phyloP scores from a whole-genome alignment of 2,797 vertebrate species.

The Molossus alvarezi region DNA sequence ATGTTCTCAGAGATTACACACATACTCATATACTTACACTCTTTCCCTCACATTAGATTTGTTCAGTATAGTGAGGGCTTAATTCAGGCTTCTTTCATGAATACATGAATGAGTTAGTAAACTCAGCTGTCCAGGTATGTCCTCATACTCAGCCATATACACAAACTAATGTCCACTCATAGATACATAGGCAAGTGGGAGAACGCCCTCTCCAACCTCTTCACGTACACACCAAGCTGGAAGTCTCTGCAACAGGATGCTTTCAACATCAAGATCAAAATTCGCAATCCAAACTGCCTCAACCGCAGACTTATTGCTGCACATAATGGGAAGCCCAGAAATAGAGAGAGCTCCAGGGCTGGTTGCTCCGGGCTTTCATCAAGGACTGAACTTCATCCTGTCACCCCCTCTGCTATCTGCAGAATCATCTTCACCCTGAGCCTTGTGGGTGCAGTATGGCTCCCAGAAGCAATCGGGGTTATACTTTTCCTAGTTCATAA shows the following conservation, averaged over 20 bases:
- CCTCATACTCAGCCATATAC: background rate
- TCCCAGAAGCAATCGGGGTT: background rate
- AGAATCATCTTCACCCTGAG: background rate
- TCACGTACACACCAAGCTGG: background rate
- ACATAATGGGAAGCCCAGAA: background rate
- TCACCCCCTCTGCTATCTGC: background rate
- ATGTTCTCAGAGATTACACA: slow-evolving; percentile 59
- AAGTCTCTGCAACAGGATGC: background rate
- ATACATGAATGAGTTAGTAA: background rate
- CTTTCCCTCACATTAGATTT: background rate
- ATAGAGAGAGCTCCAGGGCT: background rate
- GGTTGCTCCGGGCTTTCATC: background rate
- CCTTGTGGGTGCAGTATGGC: background rate
- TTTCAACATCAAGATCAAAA: slow-evolving; percentile 28
- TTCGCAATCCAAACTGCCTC: background rate
- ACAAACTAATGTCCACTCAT: background rate
- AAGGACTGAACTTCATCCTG: background rate
- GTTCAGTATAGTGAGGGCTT: background rate
- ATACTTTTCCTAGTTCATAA: background rate
- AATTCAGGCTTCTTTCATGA: background rate
- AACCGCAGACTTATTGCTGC: background rate
- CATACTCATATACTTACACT: background rate
- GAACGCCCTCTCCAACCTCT: background rate
- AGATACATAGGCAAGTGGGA: background rate
- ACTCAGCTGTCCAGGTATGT: background rate